These are phyloP conservation scores for Digitonthophagus gazella DNA, from an alignment of 2,888 invertebrate species.

Conservation along the genomic window DNA sequence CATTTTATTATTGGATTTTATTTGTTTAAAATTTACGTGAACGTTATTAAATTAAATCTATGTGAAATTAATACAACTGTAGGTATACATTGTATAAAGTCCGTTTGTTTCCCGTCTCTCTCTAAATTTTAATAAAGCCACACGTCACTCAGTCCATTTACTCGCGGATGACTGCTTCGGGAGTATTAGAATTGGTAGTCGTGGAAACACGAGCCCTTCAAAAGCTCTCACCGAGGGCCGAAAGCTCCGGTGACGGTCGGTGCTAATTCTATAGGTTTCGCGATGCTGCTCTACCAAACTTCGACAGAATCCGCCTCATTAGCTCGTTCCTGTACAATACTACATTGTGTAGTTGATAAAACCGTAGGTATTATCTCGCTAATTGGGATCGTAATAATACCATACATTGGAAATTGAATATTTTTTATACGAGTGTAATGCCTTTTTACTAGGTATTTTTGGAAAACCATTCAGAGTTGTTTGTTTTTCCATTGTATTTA, in stretches of 20 bases:
- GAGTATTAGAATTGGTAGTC: conserved; percentile 25
- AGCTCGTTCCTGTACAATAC: neutral
- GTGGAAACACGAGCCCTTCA: conserved; percentile 13
- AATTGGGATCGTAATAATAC: neutral
- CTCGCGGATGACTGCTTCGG: conserved; percentile 19
- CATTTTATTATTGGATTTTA: neutral
- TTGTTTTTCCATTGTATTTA: no score
- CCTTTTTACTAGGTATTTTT: no score
- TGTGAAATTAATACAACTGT: no score
- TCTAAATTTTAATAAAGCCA: conserved; percentile 14
- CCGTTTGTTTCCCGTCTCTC: neutral
- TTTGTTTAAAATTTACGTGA: no score
- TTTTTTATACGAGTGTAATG: no score
- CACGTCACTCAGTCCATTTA: conserved; percentile 17
- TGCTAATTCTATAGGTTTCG: neutral
- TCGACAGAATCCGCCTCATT: neutral
- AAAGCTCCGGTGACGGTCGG: neutral
- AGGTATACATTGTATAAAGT: neutral
- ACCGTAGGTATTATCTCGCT: neutral
- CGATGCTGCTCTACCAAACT: neutral
- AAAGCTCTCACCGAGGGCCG: neutral
- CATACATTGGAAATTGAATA: no score
- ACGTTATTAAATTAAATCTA: no score
- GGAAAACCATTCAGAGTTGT: no score
- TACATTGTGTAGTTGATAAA: neutral